Conservation (phyloP, 2,888 invertebrate genomes). For the Drosophila pegasa region DNA sequence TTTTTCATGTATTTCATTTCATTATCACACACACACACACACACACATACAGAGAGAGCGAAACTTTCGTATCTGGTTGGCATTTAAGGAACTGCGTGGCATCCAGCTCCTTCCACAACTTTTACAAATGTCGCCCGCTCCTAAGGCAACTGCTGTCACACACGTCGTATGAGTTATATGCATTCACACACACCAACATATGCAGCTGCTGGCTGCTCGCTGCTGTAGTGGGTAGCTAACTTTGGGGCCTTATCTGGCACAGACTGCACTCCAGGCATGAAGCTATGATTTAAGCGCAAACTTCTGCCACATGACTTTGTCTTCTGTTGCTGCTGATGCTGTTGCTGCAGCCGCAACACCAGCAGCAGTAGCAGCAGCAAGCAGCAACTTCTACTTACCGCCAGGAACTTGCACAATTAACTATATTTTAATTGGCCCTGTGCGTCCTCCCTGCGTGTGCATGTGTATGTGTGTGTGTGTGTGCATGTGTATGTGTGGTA, state of each 20-base stretch:
- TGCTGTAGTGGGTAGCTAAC: conserved; percentile 50
- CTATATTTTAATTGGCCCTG: conserved; percentile 65
- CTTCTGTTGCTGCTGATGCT: conserved; percentile 24
- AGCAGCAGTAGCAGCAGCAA: too few species aligned
- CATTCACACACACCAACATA: conserved; percentile 19
- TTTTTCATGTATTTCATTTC: conserved; percentile 42
- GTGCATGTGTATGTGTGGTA: conserved; percentile 39
- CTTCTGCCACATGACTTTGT: conserved; percentile 57
- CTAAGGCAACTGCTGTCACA: conserved; percentile 59
- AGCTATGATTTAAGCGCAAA: conserved; percentile 69
- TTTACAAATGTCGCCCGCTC: conserved; percentile 34
- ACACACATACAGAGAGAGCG: background rate
- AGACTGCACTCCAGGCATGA: conserved; percentile 67
- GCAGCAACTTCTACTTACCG: conserved; percentile 51
- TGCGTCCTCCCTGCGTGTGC: conserved; percentile 16
- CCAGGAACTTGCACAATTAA: conserved; percentile 64
- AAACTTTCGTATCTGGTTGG: conserved; percentile 42
- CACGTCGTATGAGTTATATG: conserved; percentile 68
- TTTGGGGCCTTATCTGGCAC: conserved; percentile 60
- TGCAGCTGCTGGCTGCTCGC: conserved; percentile 2
- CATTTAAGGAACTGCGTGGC: conserved; percentile 26
- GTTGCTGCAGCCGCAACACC: too few species aligned
- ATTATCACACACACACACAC: conserved; percentile 37
- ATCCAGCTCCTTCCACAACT: conserved; percentile 15
- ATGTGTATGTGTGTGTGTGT: too few species aligned